These are phyloP conservation scores for Macquaria ambigua DNA, from an alignment of 2,113 vertebrate species.

Conservation along the genomic window DNA sequence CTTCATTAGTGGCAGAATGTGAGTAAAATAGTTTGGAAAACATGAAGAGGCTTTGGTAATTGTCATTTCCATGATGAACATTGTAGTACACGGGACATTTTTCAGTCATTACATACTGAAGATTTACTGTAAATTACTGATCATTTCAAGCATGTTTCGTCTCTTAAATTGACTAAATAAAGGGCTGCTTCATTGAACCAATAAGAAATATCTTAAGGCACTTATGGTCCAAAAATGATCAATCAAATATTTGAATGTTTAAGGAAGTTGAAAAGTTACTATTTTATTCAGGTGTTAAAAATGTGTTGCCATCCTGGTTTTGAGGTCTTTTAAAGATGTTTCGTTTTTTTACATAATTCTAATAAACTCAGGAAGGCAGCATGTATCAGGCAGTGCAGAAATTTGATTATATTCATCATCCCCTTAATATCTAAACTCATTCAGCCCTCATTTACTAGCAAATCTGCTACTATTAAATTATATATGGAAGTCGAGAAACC, in stretches of 20 bases:
- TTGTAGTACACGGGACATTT: background rate
- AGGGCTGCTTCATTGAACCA: background rate
- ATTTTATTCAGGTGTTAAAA: background rate
- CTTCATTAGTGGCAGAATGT: background rate
- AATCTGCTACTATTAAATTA: background rate
- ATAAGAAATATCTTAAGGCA: background rate
- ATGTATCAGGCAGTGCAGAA: background rate
- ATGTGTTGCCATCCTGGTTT: background rate
- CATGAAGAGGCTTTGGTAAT: background rate
- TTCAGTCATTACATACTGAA: background rate
- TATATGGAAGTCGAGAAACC: background rate
- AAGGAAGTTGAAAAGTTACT: background rate
- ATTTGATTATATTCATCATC: background rate
- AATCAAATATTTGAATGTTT: background rate
- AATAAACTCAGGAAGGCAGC: background rate
- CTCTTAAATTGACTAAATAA: background rate
- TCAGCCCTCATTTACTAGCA: background rate
- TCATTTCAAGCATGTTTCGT: background rate
- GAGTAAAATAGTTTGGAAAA: background rate
- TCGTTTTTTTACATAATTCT: background rate
- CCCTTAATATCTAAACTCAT: background rate
- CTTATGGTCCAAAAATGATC: background rate
- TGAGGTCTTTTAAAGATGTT: background rate
- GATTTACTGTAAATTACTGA: background rate
- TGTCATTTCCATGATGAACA: background rate